Conservation (phyloP, 2,888 invertebrate species). For the Archips crataeganus region DNA sequence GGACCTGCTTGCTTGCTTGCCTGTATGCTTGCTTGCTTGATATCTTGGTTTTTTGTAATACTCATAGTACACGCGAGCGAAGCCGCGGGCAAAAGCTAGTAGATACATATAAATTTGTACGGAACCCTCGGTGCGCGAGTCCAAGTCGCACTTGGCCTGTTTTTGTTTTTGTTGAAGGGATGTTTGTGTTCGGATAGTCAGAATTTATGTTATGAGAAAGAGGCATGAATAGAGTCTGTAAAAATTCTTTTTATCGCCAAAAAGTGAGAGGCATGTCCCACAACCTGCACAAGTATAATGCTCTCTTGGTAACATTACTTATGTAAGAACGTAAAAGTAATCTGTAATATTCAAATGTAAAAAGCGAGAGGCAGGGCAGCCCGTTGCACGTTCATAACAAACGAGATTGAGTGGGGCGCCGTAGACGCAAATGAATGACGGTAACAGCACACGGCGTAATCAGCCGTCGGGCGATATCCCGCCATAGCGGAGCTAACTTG, state of each 20-base stretch:
- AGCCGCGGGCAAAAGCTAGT: too few species aligned
- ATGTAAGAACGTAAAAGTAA: constrained; percentile 70
- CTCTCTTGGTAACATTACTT: constrained; percentile 52
- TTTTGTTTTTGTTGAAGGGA: not conserved
- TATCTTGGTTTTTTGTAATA: too few species aligned
- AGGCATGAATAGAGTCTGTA: not conserved
- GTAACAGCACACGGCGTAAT: constrained; percentile 75
- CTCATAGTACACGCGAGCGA: too few species aligned
- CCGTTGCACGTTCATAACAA: constrained; percentile 79
- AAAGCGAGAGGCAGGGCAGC: constrained; percentile 67
- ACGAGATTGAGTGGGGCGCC: constrained; percentile 81
- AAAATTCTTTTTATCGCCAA: not conserved
- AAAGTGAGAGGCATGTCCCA: constrained; percentile 4
- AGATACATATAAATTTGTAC: too few species aligned
- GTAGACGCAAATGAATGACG: constrained; percentile 81
- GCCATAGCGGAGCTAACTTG: constrained; percentile 75
- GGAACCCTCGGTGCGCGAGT: too few species aligned
- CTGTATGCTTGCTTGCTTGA: too few species aligned
- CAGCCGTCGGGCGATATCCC: constrained; percentile 73
- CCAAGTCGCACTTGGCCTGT: too few species aligned
- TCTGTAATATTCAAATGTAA: constrained; percentile 76
- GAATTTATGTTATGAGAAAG: not conserved
- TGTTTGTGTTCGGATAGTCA: not conserved
- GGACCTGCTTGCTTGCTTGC: too few species aligned
- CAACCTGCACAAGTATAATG: constrained; percentile 16